Evolutionary conservation across 2,888 invertebrate species (phyloP).

Genomic region (Proisotoma minuta): DNA sequence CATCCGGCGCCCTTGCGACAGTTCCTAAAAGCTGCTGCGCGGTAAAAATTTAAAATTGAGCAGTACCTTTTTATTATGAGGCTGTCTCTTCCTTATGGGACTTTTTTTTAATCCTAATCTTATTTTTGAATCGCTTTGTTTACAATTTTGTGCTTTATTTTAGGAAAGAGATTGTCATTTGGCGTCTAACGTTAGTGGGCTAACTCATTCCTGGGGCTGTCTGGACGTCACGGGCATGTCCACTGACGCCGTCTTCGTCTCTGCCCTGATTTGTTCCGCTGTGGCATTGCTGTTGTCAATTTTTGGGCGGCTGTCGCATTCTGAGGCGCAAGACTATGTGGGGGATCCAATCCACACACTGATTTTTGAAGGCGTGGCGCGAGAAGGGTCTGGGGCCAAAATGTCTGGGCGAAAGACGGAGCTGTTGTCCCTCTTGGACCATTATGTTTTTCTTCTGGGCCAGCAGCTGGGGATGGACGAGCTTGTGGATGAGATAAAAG

Average conservation of each 20-base stretch:
- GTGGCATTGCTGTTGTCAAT: constrained; percentile 1
- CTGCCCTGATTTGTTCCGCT: constrained; percentile 1
- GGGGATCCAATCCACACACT: constrained; percentile 23
- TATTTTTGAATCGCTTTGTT: no score
- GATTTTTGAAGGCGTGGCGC: constrained; percentile 15
- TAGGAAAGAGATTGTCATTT: no score
- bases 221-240: constrained; percentile 6
- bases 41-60: no score
- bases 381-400: constrained; percentile 8
- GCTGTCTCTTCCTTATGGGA: no score
- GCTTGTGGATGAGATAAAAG: constrained; percentile 11
- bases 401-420: constrained; percentile 16
- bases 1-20: background rate
- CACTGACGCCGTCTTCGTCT: constrained; percentile 6
- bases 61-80: no score
- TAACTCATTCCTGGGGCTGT: constrained; percentile 8
- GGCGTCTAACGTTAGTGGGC: no score
- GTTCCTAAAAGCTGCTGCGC: constrained; percentile 25
- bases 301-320: constrained; percentile 16
- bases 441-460: constrained; percentile 16
- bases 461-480: constrained; percentile 19
- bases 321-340: constrained; percentile 16
- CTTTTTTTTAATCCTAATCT: no score
- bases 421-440: constrained; percentile 19
- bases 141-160: no score